These are phyloP conservation scores for Machimus atricapillus DNA, from an alignment of 2,888 invertebrate genomes.

Conservation along the genomic window DNA sequence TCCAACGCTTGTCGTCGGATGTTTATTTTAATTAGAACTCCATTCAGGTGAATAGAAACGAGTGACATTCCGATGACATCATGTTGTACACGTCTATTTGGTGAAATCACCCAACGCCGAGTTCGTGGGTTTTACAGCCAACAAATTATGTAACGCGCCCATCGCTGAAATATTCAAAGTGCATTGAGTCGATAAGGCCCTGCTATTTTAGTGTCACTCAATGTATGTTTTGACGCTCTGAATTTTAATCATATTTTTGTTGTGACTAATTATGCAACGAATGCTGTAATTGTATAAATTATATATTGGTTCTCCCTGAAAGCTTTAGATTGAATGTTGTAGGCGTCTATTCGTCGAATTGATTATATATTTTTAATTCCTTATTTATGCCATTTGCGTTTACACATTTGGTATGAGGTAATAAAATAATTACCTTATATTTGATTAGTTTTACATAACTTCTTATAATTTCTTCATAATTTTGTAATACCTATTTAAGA, in stretches of 20 bases:
- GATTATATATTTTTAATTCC: not conserved
- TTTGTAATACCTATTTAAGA: not conserved
- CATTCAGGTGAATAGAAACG: not conserved
- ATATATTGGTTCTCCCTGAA: not conserved
- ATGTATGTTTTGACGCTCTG: not conserved
- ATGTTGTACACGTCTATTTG: not conserved
- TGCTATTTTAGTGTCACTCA: not conserved
- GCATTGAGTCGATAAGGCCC: not conserved
- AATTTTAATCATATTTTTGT: not conserved
- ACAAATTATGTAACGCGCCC: not conserved
- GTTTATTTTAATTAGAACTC: slow-evolving; percentile 1
- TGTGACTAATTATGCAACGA: not conserved
- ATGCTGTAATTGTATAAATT: not conserved
- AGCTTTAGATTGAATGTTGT: not conserved
- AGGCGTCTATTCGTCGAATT: not conserved
- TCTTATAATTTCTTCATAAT: not conserved
- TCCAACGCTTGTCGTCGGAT: not conserved
- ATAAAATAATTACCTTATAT: not conserved
- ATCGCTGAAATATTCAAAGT: not conserved
- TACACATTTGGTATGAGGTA: not conserved
- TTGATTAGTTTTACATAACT: not conserved
- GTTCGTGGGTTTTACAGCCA: not conserved
- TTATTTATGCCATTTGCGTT: not conserved
- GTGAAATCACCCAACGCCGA: not conserved
- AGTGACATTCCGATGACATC: slow-evolving; percentile 7